A percentile compares a stretch with the other conserved stretches of the same genome.
Evolutionary conservation across 2,113 vertebrate species (phyloP).

Genomic region (Addax nasomaculatus): DNA sequence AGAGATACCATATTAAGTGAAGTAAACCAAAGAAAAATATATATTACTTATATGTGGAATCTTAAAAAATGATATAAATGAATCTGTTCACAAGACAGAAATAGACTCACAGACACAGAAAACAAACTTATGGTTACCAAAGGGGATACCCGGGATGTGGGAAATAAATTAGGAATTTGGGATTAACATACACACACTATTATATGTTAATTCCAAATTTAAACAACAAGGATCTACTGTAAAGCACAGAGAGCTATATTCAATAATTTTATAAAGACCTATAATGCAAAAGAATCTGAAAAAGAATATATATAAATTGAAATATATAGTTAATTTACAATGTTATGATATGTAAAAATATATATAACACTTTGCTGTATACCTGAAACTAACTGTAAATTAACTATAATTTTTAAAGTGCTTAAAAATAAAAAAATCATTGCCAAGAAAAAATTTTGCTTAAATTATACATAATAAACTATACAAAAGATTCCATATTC

Average conservation of each 20-base stretch:
- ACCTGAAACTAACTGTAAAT: not conserved
- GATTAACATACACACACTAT: not conserved
- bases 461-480: not conserved
- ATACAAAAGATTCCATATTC: not conserved
- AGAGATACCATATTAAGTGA: not conserved
- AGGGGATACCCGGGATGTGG: not conserved
- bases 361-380: not conserved
- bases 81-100: not conserved
- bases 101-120: not conserved
- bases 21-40: not conserved
- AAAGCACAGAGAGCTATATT: not conserved
- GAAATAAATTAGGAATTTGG: not conserved
- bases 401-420: not conserved
- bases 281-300: not conserved
- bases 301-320: not conserved
- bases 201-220: not conserved
- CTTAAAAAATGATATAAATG: not conserved
- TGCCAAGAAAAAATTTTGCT: not conserved
- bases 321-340: not conserved
- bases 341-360: not conserved
- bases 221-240: not conserved
- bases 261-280: not conserved
- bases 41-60: not conserved
- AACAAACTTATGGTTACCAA: not conserved
- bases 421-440: not conserved